Percentiles rank a stretch among this genome's conserved stretches.
phyloP scores from a whole-genome alignment of 1,140 invertebrate species.

The Temnothorax curvispinosus region DNA sequence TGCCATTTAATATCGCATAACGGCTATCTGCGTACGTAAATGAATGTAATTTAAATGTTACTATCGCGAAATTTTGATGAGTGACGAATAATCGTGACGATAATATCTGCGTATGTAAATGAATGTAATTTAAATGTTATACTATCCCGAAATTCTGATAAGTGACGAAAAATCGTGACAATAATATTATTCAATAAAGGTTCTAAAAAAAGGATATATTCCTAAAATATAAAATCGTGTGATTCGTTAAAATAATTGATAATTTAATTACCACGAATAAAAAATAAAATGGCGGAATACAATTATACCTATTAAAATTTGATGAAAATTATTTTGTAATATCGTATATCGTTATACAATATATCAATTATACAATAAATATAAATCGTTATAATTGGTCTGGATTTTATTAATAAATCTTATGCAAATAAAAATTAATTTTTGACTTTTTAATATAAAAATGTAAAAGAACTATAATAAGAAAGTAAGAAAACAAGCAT shows the following conservation, averaged over 20 bases:
- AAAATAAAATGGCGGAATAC: background rate
- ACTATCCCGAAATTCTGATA: background rate
- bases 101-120: background rate
- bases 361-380: background rate
- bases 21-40: background rate
- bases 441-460: background rate
- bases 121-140: background rate
- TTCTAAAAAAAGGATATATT: too few species aligned
- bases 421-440: background rate
- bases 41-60: background rate
- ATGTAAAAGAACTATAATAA: background rate
- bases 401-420: background rate
- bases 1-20: slow-evolving; percentile 26
- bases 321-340: background rate
- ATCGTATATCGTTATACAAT: background rate
- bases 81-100: background rate
- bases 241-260: background rate
- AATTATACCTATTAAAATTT: too few species aligned
- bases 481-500: background rate
- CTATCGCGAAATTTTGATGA: background rate
- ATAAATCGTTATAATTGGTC: background rate
- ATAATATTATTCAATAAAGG: background rate
- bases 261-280: background rate
- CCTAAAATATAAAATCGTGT: background rate
- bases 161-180: background rate